Evolutionary conservation across 2,113 vertebrate genomes (phyloP).

Genomic region (Uropsilus gracilis): DNA sequence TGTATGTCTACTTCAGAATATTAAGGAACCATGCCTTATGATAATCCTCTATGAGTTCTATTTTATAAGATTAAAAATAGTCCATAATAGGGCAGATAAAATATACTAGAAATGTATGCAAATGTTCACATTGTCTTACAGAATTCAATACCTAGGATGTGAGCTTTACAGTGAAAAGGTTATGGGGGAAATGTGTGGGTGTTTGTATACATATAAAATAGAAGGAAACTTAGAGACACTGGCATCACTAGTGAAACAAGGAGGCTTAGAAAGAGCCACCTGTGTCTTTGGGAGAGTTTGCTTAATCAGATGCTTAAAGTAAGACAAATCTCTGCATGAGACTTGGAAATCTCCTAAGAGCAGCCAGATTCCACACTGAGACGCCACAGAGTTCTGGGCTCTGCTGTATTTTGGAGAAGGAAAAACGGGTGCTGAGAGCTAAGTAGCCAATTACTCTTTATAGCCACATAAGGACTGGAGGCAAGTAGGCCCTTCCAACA

Average conservation of each 20-base stretch:
- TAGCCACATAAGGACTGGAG: slow-evolving; percentile 69
- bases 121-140: background rate
- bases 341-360: slow-evolving; percentile 52
- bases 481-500: slow-evolving; percentile 75
- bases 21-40: background rate
- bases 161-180: background rate
- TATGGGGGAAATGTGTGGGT: background rate
- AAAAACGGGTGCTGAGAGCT: slow-evolving; percentile 71
- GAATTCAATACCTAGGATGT: slow-evolving; percentile 37
- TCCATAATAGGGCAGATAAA: background rate
- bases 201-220: background rate
- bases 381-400: slow-evolving; percentile 21
- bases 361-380: slow-evolving; percentile 41
- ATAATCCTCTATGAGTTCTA: background rate
- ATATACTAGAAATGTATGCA: background rate
- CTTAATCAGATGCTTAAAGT: slow-evolving; percentile 65
- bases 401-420: slow-evolving; percentile 41
- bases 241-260: slow-evolving; percentile 46
- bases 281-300: slow-evolving; percentile 49
- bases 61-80: background rate
- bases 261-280: slow-evolving; percentile 17
- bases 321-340: slow-evolving; percentile 67
- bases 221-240: slow-evolving; percentile 19
- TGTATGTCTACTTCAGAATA: background rate
- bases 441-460: slow-evolving; percentile 72